Percentiles rank a stretch among this genome's conserved stretches.
These are phyloP conservation scores for Amniataba percoides DNA, from an alignment of 2,797 vertebrate genomes.

Conservation along the genomic window DNA sequence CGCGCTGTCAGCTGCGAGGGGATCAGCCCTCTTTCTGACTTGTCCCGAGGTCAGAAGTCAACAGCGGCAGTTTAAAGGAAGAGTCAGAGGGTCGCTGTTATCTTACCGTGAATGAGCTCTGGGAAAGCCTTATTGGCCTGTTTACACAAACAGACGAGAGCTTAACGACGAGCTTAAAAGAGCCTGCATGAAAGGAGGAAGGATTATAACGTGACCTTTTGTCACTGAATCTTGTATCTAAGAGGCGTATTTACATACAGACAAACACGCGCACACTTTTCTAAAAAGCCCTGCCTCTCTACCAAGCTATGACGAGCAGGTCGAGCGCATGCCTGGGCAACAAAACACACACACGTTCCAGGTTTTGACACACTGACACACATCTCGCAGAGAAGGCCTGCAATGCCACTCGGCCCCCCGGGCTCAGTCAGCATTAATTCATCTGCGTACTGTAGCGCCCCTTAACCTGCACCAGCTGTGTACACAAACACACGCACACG, in stretches of 20 bases:
- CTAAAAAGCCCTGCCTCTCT: not conserved
- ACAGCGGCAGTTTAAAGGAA: conserved; percentile 35
- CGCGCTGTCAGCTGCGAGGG: conserved; percentile 38
- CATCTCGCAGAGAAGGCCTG: conserved; percentile 56
- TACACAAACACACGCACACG: conserved; percentile 53
- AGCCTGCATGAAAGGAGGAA: not conserved
- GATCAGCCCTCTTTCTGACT: conserved; percentile 37
- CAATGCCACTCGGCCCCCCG: conserved; percentile 37
- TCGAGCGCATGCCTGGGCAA: not conserved
- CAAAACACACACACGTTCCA: conserved; percentile 12
- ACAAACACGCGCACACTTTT: not conserved
- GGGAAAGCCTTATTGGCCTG: not conserved
- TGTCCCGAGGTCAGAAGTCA: conserved; percentile 59
- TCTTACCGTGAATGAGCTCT: conserved; percentile 36
- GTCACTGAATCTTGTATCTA: not conserved
- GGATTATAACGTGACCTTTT: conserved; percentile 7
- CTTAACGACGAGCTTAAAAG: conserved; percentile 4
- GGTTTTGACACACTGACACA: conserved; percentile 79
- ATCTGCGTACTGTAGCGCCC: conserved; percentile 59
- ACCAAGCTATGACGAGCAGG: not conserved
- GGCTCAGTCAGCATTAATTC: conserved; percentile 60
- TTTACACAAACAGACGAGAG: conserved; percentile 15
- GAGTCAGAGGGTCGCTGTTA: conserved; percentile 39
- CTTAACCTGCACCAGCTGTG: conserved; percentile 79
- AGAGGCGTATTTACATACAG: not conserved